Conservation (phyloP, 1,140 invertebrate species). For the Drosophila tsacasi region DNA sequence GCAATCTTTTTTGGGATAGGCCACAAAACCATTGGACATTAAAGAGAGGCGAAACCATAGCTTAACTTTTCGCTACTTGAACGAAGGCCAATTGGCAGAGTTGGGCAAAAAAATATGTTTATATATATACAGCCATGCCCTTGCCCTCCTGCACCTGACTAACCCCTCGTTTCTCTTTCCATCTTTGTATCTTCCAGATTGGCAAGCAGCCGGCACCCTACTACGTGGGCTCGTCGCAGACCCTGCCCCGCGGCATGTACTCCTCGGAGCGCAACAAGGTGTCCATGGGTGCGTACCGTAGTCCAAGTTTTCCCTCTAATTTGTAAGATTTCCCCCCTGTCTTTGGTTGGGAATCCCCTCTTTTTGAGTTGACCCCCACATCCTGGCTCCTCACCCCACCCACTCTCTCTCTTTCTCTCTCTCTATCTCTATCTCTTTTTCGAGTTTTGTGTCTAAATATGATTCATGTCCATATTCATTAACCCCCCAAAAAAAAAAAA, state of each 20-base stretch:
- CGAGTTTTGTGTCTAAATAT: conserved; percentile 37
- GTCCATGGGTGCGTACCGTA: conserved; percentile 74
- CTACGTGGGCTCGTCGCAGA: conserved; percentile 86
- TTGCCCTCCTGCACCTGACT: no score
- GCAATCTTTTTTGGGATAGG: conserved; percentile 37
- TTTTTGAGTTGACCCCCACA: conserved; percentile 13
- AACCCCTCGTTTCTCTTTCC: background rate
- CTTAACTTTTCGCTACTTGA: conserved; percentile 45
- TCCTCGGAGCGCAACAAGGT: conserved; percentile 83
- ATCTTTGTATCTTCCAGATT: conserved; percentile 74
- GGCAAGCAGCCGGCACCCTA: conserved; percentile 86
- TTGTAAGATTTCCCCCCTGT: background rate
- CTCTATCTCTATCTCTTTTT: background rate
- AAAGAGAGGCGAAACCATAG: conserved; percentile 54
- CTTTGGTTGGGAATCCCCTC: background rate
- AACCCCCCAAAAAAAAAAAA: conserved; percentile 10
- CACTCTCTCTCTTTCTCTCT: background rate
- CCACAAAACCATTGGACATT: conserved; percentile 23
- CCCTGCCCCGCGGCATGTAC: conserved; percentile 86
- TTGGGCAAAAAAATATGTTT: background rate
- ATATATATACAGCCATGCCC: background rate
- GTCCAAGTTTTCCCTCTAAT: background rate
- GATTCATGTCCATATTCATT: conserved; percentile 52
- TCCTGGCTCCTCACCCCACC: background rate
- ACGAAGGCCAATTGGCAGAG: conserved; percentile 57